Evolutionary conservation across 2,888 invertebrate genomes (phyloP), one percentile per base, ranked within the genome.

Genomic region (Eilema depressum): DNA sequence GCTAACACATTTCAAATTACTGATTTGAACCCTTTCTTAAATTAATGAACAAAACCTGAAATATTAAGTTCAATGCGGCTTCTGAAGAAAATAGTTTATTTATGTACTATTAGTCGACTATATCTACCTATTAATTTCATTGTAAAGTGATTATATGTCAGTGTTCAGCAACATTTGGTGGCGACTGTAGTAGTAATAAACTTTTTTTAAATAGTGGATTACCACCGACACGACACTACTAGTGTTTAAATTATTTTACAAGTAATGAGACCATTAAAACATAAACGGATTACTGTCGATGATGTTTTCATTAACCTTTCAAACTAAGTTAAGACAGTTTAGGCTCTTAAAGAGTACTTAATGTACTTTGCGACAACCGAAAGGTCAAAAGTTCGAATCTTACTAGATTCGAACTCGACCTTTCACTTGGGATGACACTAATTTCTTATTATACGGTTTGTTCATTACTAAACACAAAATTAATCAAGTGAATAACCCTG

Each of bases 261-360:
- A 20, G 47, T 20, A 20, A 1, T 41, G 17, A 47, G 20, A 17
- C 7, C 2, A 20, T 47, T 47, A 20, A 47, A 11, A 53, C 8
- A 53, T n/a, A n/a, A 53, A n/a, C n/a, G 20, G n/a, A 53, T n/a
- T 53, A 53, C 53, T 53, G 10, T 8, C n/a, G n/a, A 53, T 53
- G n/a, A n/a, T 53, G 33, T 30, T 74, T 56, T 57, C 59, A 30
- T 67, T 68, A 23, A n/a, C 8, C 53, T 53, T 3, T n/a, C 10
- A 53, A 53, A 53, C 53, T n/a, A n/a, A n/a, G 53, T 53, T 53
- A n/a, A 53, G 53, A 53, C 53, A 53, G n/a, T 53, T 53, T 53
- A 53, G 20, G 53, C 53, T 53, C n/a, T 53, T 53, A 53, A n/a
- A 53, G 53, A 53, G 53, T 53, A 53, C 8, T n/a, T n/a, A 53